Evolutionary conservation across 2,797 vertebrate species (phyloP).

Genomic region (Hozukius guyotensis): DNA sequence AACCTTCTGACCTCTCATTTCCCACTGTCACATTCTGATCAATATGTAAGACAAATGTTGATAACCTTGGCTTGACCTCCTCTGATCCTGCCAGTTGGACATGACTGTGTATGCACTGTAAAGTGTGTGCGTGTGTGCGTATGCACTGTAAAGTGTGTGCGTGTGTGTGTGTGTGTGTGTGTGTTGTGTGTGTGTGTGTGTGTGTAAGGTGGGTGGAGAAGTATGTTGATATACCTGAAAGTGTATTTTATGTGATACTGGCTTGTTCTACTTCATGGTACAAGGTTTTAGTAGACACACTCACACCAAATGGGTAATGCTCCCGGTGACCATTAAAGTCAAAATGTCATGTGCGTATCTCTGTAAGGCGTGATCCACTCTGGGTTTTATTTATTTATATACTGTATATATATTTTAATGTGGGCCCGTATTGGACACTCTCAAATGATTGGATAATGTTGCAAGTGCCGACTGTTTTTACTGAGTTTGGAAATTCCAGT

Average conservation of each 20-base stretch:
- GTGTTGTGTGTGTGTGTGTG: not conserved
- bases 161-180: not conserved
- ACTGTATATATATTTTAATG: too few relatives aligned
- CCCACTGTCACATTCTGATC: conserved; percentile 66
- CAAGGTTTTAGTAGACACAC: not conserved
- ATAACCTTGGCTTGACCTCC: conserved; percentile 64
- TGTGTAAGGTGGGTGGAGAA: not conserved
- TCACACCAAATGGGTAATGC: not conserved
- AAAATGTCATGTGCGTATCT: not conserved
- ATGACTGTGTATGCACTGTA: not conserved
- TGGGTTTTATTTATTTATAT: too few relatives aligned
- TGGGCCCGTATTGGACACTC: too few relatives aligned
- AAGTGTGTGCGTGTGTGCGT: not conserved
- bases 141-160: not conserved
- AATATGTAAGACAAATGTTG: conserved; percentile 76
- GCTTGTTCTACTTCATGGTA: not conserved
- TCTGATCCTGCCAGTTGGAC: conserved; percentile 21
- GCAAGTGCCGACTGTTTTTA: too few relatives aligned
- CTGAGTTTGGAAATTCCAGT: too few relatives aligned
- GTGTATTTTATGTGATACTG: conserved; percentile 4
- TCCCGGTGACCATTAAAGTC: not conserved
- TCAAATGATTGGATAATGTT: too few relatives aligned
- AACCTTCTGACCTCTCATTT: conserved; percentile 68
- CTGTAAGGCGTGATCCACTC: not conserved
- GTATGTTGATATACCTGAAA: not conserved